A percentile compares a stretch with the other conserved stretches of the same genome.
phyloP scores from a whole-genome alignment of 1,140 invertebrate species.

The Archivesica marissinica region DNA sequence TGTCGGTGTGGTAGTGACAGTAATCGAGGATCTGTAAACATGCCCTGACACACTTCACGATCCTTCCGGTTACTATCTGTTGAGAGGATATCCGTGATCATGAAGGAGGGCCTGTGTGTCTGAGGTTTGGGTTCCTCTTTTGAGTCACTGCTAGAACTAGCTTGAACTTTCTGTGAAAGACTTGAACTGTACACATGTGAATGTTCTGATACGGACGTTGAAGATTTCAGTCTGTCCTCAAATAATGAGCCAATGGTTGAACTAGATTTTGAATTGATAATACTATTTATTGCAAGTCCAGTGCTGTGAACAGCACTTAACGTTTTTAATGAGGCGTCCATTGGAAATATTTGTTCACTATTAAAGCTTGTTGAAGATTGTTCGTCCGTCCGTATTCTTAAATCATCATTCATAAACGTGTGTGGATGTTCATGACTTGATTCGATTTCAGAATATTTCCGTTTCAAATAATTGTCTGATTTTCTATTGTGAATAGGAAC shows the following conservation, averaged over 20 bases:
- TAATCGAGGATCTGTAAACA: slow-evolving; percentile 42
- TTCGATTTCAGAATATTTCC: slow-evolving; percentile 48
- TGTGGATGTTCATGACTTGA: not conserved
- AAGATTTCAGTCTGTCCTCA: slow-evolving; percentile 27
- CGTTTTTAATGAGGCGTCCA: slow-evolving; percentile 56
- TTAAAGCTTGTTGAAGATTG: not conserved
- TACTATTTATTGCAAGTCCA: slow-evolving; percentile 9
- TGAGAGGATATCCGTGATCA: slow-evolving; percentile 59
- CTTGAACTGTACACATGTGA: not conserved
- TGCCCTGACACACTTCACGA: slow-evolving; percentile 5
- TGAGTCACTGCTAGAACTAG: not conserved
- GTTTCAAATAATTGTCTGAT: slow-evolving; percentile 42
- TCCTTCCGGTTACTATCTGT: slow-evolving; percentile 22
- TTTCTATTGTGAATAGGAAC: slow-evolving; percentile 34
- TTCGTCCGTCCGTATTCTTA: not conserved
- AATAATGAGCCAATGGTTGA: slow-evolving; percentile 14
- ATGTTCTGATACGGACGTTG: slow-evolving; percentile 6
- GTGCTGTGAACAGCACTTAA: not conserved
- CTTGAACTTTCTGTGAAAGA: not conserved
- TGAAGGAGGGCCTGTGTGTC: slow-evolving; percentile 40
- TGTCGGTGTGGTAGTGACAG: slow-evolving; percentile 41
- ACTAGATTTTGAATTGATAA: slow-evolving; percentile 25
- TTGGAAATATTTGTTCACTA: slow-evolving; percentile 41
- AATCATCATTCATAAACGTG: not conserved
- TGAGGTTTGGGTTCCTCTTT: slow-evolving; percentile 47